Base-by-base conservation (phyloP, 1,140 invertebrate genomes). In the Megathymus violae region DNA sequence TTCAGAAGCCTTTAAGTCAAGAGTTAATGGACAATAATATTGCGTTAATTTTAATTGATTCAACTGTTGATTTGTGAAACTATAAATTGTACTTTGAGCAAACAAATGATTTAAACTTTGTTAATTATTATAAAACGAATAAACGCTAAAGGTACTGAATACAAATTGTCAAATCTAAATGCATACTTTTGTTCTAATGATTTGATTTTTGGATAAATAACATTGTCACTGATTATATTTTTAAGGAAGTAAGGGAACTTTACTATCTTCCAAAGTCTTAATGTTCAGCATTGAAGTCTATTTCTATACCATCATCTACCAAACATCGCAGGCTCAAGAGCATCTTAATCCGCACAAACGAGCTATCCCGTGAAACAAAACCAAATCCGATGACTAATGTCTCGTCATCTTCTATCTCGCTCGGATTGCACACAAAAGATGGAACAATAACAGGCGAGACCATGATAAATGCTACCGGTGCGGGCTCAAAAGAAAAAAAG, bases 381-480 rank as follows among this genome's bases (percentile, higher is more conserved):
- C 66, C 59, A 78, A 77, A 73, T 69, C 67, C 69, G 52, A 75
- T 80, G 78, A 83, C 64, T 78, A 78, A 83, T 76, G 69, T 69
- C 14, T 54, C 58, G 38, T 46, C 54, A 64, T 67, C 62, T 48
- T 36, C 34, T 34, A 44, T 65, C 60, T 69, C 64, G 36, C 61
- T 52, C 64, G 46, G 51, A 75, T 66, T 41, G 11, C 41, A 60
- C 46, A 69, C 66, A 71, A 66, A 71, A 64, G 65, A 59, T 62
- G 48, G 54, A 80, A 82, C 72, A 76, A 78, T 78, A 80, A 74
- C 67, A 72, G 11, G 59, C 63, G 59, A 54, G 60, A 72, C 64
- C 62, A 72, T 80, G 76, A 82, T 74, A 71, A 66, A 82, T 80
- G 77, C 71, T 76, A 71, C 71, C 76, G 69, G 72, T 74, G 63